Evolutionary conservation across 2,113 vertebrate genomes (phyloP), one percentile per base, ranked within the genome.

Genomic region (Jaculus jaculus): DNA sequence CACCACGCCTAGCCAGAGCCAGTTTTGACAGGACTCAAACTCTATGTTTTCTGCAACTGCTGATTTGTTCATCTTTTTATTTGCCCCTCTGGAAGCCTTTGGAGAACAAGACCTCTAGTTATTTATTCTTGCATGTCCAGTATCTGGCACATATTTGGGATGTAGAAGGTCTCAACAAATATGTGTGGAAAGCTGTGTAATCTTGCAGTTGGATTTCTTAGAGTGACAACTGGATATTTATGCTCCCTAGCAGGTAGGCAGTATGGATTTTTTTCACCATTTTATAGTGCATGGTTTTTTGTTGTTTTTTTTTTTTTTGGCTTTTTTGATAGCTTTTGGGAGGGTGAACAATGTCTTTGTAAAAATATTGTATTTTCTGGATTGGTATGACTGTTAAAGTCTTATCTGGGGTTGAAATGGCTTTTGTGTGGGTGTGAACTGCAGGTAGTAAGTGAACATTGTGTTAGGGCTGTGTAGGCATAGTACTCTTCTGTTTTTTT

Each of bases 321-420:
- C n/a, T 85, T 11, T 77, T 95, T 84, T 92, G 66, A 32, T 72
- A 94, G 72, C 5, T 88, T 10, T 90, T 90, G 60, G 71, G 73
- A 94, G 13, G 66, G 16, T 84, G 60, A 93, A 85, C 39, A 89
- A 54, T n/a, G 32, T 83, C 88, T 96, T 93, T 90, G 82, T 16
- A 95, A 87, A 96, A 95, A 79, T 75, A 32, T 54, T 72, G 92
- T 90, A 93, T 92, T 95, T 90, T 96, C 86, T 86, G 32, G 17
- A 63, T 85, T 95, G 89, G 54, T 20, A 7, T 81, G 84, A 24
- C 84, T 95, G 78, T 87, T 93, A 96, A 91, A 68, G 89, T 58
- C 84, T 92, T 74, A 95, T 77, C 78, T 94, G 65, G 32, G 80
- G 60, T 87, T 92, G 95, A 92, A 94, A 94, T 95, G 81, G 30